Conservation (phyloP, 2,113 vertebrate species). For the Phocoena sinus region DNA sequence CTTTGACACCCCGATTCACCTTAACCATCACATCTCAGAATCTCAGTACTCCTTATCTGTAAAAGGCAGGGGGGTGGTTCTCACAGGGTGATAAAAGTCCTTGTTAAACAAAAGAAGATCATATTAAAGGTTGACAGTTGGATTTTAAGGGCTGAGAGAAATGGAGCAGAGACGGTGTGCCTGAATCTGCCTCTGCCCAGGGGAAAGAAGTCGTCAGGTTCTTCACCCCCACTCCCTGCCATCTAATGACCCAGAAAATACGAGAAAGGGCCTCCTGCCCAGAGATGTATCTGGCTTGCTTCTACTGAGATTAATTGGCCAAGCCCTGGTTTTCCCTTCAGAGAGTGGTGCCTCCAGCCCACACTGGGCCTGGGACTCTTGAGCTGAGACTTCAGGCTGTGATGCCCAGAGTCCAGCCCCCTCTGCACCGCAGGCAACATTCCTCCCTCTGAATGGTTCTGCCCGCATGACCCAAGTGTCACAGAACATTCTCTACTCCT, state of each 20-base stretch:
- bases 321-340: background rate
- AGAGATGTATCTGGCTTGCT: background rate
- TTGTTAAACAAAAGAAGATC: background rate
- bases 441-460: background rate
- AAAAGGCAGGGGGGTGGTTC: background rate
- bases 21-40: background rate
- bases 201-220: background rate
- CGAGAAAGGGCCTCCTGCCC: too few species aligned
- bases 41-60: background rate
- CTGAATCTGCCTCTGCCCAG: background rate
- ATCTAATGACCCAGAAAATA: background rate
- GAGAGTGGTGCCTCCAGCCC: background rate
- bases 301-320: background rate
- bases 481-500: background rate
- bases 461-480: background rate
- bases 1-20: background rate
- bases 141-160: background rate
- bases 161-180: background rate
- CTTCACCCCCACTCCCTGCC: background rate
- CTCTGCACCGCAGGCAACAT: rapidly evolving
- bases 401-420: background rate
- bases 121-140: background rate
- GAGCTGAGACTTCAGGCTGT: rapidly evolving
- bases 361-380: background rate
- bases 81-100: background rate